A percentile compares a stretch with the other conserved stretches of the same genome.
Evolutionary conservation across 2,888 invertebrate species (phyloP).

Genomic region (Limnephilus auricula): DNA sequence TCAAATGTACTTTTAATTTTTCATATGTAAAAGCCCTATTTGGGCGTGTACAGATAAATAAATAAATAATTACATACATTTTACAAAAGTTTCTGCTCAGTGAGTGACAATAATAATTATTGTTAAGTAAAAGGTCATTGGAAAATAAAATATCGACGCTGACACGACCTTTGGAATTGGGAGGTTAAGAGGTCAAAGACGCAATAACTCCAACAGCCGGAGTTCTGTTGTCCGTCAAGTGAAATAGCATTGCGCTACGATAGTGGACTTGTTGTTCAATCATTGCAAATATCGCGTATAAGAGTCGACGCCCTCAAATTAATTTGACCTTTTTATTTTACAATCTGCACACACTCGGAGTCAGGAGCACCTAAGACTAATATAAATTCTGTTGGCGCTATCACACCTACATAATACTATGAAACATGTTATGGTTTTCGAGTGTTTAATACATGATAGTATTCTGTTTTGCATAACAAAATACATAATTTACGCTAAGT

Average conservation of each 20-base stretch:
- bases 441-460: not conserved
- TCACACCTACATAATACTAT: not conserved
- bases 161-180: conserved; percentile 24
- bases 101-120: not conserved
- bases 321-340: conserved; percentile 39
- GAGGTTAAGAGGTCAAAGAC: conserved; percentile 9
- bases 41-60: no score
- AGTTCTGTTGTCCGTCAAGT: conserved; percentile 7
- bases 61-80: no score
- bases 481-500: not conserved
- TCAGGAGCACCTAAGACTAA: conserved; percentile 12
- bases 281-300: conserved; percentile 3
- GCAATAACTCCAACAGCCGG: conserved; percentile 11
- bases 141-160: not conserved
- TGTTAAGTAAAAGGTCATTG: not conserved
- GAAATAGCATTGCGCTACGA: conserved; percentile 24
- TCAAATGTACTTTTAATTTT: no score
- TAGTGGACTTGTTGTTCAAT: conserved; percentile 36
- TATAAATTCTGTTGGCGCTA: not conserved
- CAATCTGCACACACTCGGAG: not conserved
- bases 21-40: no score
- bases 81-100: no score
- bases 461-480: no score
- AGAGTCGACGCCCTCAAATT: conserved; percentile 37
- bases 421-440: not conserved